Evolutionary conservation across 2,888 invertebrate species (phyloP).

Genomic region (Rhimphoctona megacephalus): DNA sequence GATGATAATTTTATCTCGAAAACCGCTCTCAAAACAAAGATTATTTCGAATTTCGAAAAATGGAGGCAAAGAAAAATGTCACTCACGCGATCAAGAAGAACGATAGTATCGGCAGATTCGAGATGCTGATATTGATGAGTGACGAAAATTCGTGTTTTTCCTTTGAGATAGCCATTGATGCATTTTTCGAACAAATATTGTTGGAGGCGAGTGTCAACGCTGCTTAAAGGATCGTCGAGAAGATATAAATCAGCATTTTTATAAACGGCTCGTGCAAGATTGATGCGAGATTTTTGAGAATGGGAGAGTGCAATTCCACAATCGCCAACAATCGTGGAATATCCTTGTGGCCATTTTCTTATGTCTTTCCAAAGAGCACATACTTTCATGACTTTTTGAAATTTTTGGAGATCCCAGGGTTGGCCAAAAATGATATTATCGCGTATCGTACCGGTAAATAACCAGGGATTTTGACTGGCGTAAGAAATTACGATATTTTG

Average conservation of each 20-base stretch:
- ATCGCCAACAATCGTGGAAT: conserved; percentile 92
- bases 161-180: conserved; percentile 87
- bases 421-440: conserved; percentile 92
- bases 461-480: conserved; percentile 90
- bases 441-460: conserved; percentile 87
- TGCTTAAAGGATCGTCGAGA: conserved; percentile 93
- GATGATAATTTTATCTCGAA: too few relatives aligned
- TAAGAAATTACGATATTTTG: conserved; percentile 85
- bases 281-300: conserved; percentile 93
- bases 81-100: conserved; percentile 82
- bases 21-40: too few relatives aligned
- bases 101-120: conserved; percentile 84
- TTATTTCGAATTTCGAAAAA: too few relatives aligned
- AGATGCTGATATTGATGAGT: conserved; percentile 90
- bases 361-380: conserved; percentile 90
- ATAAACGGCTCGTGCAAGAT: conserved; percentile 86
- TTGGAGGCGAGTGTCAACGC: conserved; percentile 92
- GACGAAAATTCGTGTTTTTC: conserved; percentile 88
- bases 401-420: conserved; percentile 87
- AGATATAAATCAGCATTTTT: conserved; percentile 90
- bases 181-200: conserved; percentile 91
- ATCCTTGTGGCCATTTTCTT: conserved; percentile 90
- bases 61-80: neutral
- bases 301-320: conserved; percentile 93
- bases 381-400: conserved; percentile 88